These are phyloP conservation scores for Heteromormyrus szaboi DNA, from an alignment of 2,797 vertebrate genomes.

Conservation along the genomic window DNA sequence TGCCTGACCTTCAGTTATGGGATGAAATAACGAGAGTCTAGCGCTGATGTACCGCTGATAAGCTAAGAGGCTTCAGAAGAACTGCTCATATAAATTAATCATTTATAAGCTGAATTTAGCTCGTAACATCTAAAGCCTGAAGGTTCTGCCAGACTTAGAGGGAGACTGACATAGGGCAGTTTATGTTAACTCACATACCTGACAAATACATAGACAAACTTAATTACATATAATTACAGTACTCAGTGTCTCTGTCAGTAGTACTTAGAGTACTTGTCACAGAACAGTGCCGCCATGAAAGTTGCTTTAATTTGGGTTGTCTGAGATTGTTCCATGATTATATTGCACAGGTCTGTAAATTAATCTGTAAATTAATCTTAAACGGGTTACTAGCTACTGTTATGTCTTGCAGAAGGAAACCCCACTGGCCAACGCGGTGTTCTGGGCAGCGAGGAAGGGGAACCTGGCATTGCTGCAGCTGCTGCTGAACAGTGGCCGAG, in stretches of 20 bases:
- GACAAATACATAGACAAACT: neutral
- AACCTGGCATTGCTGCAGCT: conserved; percentile 90
- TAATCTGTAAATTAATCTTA: neutral
- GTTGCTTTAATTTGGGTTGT: neutral
- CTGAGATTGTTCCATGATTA: neutral
- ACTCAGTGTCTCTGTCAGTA: neutral
- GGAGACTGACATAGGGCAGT: neutral
- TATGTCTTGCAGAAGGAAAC: conserved; percentile 81
- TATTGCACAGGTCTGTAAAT: neutral
- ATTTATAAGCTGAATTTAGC: neutral
- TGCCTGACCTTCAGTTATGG: conserved; percentile 19
- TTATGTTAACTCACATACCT: neutral
- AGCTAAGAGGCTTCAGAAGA: neutral
- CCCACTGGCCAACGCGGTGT: conserved; percentile 89
- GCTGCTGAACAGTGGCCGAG: conserved; percentile 88
- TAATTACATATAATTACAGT: neutral
- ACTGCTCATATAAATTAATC: neutral
- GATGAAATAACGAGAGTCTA: neutral
- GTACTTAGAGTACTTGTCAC: neutral
- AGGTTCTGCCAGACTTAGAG: neutral
- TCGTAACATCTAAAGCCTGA: neutral
- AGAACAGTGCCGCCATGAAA: neutral
- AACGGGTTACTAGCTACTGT: neutral
- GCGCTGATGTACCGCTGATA: neutral
- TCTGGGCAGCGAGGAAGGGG: conserved; percentile 92